phyloP scores from a whole-genome alignment of 2,888 invertebrate species.

The Drosophila sordidula region DNA sequence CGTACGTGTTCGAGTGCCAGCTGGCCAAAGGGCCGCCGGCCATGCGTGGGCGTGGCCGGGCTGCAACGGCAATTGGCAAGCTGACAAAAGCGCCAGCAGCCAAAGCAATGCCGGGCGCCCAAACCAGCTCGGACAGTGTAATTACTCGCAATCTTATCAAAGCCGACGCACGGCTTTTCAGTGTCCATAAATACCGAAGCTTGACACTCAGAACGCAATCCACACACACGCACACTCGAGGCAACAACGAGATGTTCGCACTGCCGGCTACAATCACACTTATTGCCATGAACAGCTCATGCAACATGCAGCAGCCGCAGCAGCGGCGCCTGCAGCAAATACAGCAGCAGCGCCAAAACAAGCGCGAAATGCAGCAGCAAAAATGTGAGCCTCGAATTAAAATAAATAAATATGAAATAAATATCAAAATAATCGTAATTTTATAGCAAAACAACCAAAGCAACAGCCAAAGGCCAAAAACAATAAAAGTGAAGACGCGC shows the following conservation, averaged over 20 bases:
- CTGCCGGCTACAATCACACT: constrained; percentile 24
- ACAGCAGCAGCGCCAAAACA: neutral
- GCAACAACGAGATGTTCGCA: constrained; percentile 23
- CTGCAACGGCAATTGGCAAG: constrained; percentile 55
- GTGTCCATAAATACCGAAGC: constrained; percentile 22
- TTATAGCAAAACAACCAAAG: neutral
- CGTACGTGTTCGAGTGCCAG: constrained; percentile 80
- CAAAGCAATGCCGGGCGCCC: constrained; percentile 37
- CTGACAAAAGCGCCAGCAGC: constrained; percentile 46
- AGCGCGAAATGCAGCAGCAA: neutral
- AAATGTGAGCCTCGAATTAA: constrained; percentile 9
- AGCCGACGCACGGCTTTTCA: constrained; percentile 1
- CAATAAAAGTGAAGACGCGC: neutral
- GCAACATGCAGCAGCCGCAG: constrained; percentile 29
- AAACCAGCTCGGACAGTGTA: constrained; percentile 47
- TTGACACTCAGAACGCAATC: constrained; percentile 4
- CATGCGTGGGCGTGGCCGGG: constrained; percentile 23
- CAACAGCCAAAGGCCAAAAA: neutral
- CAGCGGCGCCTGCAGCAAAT: constrained; percentile 1
- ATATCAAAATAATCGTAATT: constrained; percentile 1
- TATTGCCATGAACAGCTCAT: constrained; percentile 23
- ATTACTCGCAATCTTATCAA: constrained; percentile 57
- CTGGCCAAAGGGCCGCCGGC: constrained; percentile 28
- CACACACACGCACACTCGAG: constrained; percentile 1
- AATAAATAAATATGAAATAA: neutral